These are phyloP conservation scores for Mesorhabditis sp. DNA, from an alignment of 2,888 invertebrate genomes.

Conservation along the genomic window DNA sequence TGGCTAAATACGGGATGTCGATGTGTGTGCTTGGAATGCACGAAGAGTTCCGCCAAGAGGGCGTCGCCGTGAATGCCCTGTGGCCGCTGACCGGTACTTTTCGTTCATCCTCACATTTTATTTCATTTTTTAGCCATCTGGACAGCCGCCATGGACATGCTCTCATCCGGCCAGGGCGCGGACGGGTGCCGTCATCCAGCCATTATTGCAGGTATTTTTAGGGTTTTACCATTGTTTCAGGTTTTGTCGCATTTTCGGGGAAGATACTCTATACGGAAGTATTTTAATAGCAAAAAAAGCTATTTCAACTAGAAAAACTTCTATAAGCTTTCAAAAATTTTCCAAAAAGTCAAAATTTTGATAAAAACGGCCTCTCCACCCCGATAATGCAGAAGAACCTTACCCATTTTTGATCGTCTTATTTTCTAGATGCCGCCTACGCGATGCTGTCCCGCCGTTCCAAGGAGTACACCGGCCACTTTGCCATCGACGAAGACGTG, in stretches of 20 bases:
- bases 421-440: slow-evolving; percentile 78
- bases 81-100: slow-evolving; percentile 73
- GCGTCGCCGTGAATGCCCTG: slow-evolving; percentile 87
- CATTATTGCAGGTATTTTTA: slow-evolving; percentile 32
- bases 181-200: slow-evolving; percentile 56
- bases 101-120: neutral
- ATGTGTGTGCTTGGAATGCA: slow-evolving; percentile 93
- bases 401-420: neutral
- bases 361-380: too few species aligned
- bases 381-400: too few species aligned
- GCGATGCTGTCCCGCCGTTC: slow-evolving; percentile 76
- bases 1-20: slow-evolving; percentile 80
- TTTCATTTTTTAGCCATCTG: slow-evolving; percentile 33
- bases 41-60: slow-evolving; percentile 78
- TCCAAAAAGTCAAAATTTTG: too few species aligned
- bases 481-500: slow-evolving; percentile 86
- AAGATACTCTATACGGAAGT: too few species aligned
- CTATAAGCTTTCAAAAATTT: too few species aligned
- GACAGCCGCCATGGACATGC: slow-evolving; percentile 76
- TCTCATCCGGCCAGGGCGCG: slow-evolving; percentile 63
- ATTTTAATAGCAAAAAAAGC: too few species aligned
- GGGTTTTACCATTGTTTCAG: neutral
- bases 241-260: too few species aligned
- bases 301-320: too few species aligned
- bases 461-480: slow-evolving; percentile 75